A percentile compares a stretch with the other conserved stretches of the same genome.
Conservation (phyloP, 2,888 invertebrate species). For the Nymphalis c-album region DNA sequence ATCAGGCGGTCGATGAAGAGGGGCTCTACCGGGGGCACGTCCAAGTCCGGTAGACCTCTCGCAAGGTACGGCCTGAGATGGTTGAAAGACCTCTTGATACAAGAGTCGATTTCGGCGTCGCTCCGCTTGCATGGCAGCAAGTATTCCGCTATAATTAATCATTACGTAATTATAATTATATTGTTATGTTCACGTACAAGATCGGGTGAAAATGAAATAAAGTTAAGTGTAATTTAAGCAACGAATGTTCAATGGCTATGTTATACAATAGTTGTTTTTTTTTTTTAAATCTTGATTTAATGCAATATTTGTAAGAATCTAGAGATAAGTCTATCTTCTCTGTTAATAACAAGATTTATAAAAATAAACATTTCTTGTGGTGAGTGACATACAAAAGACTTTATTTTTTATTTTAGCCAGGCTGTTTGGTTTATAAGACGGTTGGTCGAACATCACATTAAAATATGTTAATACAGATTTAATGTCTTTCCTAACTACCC, state of each 20-base stretch:
- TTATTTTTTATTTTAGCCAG: too few species aligned
- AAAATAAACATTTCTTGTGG: too few species aligned
- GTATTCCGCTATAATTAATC: constrained; percentile 84
- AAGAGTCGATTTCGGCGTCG: constrained; percentile 84
- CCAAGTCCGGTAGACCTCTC: constrained; percentile 85
- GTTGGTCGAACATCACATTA: too few species aligned
- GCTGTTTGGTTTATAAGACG: too few species aligned
- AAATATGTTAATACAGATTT: too few species aligned
- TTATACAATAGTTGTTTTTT: too few species aligned
- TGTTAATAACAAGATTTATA: too few species aligned
- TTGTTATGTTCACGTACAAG: constrained; percentile 10
- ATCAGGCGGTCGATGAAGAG: constrained; percentile 85
- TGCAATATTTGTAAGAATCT: too few species aligned
- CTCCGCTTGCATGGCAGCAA: constrained; percentile 85
- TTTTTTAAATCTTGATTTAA: not conserved
- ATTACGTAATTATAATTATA: constrained; percentile 20
- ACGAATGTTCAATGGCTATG: not conserved
- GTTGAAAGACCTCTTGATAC: constrained; percentile 86
- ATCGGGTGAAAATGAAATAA: not conserved
- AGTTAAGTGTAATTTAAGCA: not conserved
- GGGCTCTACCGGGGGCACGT: constrained; percentile 89
- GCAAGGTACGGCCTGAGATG: constrained; percentile 87
- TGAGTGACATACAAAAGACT: too few species aligned
- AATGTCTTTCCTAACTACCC: too few species aligned
- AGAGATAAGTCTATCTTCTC: too few species aligned